A percentile compares a stretch with the other conserved stretches of the same genome.
Conservation (phyloP, 1,140 invertebrate genomes). For the Caerostris darwini region DNA sequence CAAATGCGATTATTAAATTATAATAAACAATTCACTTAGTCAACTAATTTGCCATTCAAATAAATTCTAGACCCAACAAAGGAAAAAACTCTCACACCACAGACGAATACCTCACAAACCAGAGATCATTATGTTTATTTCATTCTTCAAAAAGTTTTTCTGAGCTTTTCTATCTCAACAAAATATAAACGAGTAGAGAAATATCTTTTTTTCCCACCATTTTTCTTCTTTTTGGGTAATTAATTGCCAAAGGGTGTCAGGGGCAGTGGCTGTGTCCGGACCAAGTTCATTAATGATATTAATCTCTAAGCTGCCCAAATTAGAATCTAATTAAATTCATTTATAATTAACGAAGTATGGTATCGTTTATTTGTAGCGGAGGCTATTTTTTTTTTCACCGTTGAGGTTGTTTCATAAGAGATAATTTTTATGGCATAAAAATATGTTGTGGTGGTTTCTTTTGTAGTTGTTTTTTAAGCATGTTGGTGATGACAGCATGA, state of each 20-base stretch:
- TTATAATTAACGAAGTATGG: constrained; percentile 7
- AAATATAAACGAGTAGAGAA: neutral
- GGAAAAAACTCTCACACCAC: too few species aligned
- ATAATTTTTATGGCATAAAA: neutral
- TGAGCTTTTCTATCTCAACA: neutral
- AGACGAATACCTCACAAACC: too few species aligned
- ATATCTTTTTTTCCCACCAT: too few species aligned
- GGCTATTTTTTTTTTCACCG: neutral
- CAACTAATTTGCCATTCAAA: too few species aligned
- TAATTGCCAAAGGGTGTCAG: neutral
- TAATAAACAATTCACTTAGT: too few species aligned
- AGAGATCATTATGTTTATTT: too few species aligned
- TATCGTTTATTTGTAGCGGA: neutral
- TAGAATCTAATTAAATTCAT: constrained; percentile 43
- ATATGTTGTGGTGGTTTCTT: too few species aligned
- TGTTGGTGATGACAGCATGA: too few species aligned
- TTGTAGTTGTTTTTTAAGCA: too few species aligned
- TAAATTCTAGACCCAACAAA: too few species aligned
- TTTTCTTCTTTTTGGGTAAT: neutral
- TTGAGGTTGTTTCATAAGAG: neutral
- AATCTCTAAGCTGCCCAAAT: constrained; percentile 5
- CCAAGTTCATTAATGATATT: constrained; percentile 18
- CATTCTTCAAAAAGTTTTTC: too few species aligned
- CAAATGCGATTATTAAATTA: too few species aligned
- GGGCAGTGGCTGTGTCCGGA: neutral